Evolutionary conservation across 2,888 invertebrate species (phyloP), one percentile per base, ranked within the genome.

Genomic region (Melanargia galathea): DNA sequence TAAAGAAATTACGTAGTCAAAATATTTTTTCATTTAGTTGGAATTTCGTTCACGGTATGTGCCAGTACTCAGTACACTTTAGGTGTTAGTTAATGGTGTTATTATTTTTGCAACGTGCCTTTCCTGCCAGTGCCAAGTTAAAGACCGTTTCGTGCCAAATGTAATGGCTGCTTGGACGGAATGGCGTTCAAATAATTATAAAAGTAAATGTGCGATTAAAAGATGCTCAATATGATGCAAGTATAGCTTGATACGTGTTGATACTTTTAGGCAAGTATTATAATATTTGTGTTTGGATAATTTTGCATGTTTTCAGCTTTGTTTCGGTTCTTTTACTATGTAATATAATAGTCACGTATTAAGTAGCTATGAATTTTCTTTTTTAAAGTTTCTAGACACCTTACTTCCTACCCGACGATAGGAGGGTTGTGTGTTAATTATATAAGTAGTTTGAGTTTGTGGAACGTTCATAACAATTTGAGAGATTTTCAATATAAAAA

Each of bases 111-210:
- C 59, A 55, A 51, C 55, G 59, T 54, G 33, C 55, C n/a, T 57
- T 55, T 58, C 40, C 57, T 46, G 45, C 20, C 22, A 46, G 43
- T 66, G 66, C 66, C 66, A 64, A 65, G 64, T 62, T 65, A 52
- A 60, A 51, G 60, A 56, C 20, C 48, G 35, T 58, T 61, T 57
- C 30, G 67, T 65, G 67, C 67, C 67, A 64, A 67, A 64, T 60
- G 66, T 59, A 46, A 58, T 62, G 55, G 62, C 59, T 46, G 63
- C 60, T 62, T 57, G 51, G 40, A 62, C 16, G 48, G 30, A 58
- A 52, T 56, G 43, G 62, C 51, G 43, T 58, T 62, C 51, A 33
- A 51, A 62, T 58, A 58, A 58, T 62, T 62, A 52, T 30, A 56
- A 24, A 20, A 61, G 55, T 38, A 45, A 61, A 61, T 48, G 55